Conservation (phyloP, 2,113 vertebrate genomes). For the Gila orcuttii region DNA sequence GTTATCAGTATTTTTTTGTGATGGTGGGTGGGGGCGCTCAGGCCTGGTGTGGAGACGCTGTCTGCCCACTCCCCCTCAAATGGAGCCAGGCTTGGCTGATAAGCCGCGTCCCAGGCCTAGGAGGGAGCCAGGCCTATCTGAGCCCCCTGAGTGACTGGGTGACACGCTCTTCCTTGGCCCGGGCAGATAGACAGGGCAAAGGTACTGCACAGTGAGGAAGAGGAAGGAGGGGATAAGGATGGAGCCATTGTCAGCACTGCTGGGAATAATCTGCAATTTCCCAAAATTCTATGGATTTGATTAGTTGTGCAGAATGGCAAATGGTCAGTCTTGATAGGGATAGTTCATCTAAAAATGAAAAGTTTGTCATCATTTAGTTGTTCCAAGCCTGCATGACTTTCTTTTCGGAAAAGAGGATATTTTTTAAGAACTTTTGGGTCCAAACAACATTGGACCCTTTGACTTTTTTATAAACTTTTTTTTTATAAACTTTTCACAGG, state of each 20-base stretch:
- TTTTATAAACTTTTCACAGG: not conserved
- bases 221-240: constrained; percentile 60
- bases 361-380: not conserved
- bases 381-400: not conserved
- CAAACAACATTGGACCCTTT: not conserved
- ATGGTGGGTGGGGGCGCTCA: constrained; percentile 79
- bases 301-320: not conserved
- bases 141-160: constrained; percentile 79
- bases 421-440: not conserved
- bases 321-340: not conserved
- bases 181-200: constrained; percentile 73
- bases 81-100: constrained; percentile 86
- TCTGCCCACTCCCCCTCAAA: constrained; percentile 66
- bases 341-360: not conserved
- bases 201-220: constrained; percentile 59
- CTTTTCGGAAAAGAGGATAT: not conserved
- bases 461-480: not conserved
- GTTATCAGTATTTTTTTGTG: constrained; percentile 85
- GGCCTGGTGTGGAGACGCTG: constrained; percentile 84
- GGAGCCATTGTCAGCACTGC: constrained; percentile 42
- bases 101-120: constrained; percentile 80
- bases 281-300: not conserved
- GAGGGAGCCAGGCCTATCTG: constrained; percentile 84
- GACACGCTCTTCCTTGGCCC: constrained; percentile 80
- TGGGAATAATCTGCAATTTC: constrained; percentile 12